These are phyloP conservation scores for Orthosia gothica DNA, from an alignment of 2,888 invertebrate species.

Conservation along the genomic window DNA sequence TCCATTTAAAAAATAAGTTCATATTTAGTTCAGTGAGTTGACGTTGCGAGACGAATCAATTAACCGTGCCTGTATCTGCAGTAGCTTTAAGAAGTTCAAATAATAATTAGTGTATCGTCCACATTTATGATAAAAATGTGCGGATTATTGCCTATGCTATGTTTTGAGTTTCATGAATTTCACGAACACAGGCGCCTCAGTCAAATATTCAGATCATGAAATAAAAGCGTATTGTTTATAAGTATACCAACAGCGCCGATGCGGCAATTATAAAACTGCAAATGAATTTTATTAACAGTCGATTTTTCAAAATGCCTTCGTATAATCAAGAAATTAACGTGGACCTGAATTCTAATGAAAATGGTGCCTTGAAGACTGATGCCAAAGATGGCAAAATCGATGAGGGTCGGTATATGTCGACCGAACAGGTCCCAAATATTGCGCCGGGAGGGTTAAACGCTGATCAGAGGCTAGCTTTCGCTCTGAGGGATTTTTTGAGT, in stretches of 20 bases:
- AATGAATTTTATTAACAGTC: slow-evolving; percentile 71
- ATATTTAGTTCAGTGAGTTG: slow-evolving; percentile 78
- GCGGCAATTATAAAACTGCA: slow-evolving; percentile 45
- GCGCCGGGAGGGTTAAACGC: slow-evolving; percentile 79
- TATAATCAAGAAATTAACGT: slow-evolving; percentile 86
- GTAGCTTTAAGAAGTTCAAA: slow-evolving; percentile 74
- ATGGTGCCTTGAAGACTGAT: slow-evolving; percentile 78
- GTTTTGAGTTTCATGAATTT: slow-evolving; percentile 63
- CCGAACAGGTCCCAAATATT: slow-evolving; percentile 72
- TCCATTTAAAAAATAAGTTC: slow-evolving; percentile 68
- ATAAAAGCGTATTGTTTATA: slow-evolving; percentile 27
- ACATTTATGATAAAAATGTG: slow-evolving; percentile 80
- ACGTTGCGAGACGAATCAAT: slow-evolving; percentile 70
- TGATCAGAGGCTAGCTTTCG: slow-evolving; percentile 84
- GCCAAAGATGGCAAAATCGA: slow-evolving; percentile 77
- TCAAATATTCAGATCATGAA: slow-evolving; percentile 42
- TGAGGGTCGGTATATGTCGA: slow-evolving; percentile 73
- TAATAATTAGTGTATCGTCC: slow-evolving; percentile 73
- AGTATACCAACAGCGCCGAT: slow-evolving; percentile 24
- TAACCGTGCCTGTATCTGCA: slow-evolving; percentile 77
- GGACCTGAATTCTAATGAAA: slow-evolving; percentile 85
- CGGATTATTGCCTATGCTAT: slow-evolving; percentile 71
- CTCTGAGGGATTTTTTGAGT: slow-evolving; percentile 84
- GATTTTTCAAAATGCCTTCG: slow-evolving; percentile 84
- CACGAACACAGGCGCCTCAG: slow-evolving; percentile 25